phyloP scores from a whole-genome alignment of 2,888 invertebrate species.

The Physocephala rufipes region DNA sequence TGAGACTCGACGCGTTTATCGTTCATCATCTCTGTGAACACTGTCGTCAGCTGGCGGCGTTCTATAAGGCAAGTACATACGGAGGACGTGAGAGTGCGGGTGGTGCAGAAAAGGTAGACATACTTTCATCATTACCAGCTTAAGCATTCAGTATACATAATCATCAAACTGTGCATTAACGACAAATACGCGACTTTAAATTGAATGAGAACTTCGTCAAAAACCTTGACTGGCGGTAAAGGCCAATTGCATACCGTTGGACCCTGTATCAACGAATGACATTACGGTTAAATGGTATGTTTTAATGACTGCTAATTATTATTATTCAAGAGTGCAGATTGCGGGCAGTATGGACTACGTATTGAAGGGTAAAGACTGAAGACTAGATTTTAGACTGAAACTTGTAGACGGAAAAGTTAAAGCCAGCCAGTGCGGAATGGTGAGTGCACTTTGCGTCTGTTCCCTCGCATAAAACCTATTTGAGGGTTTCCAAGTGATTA shows the following conservation, averaged over 20 bases:
- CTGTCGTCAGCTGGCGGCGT: neutral
- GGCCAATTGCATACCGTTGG: conserved; percentile 32
- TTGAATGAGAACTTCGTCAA: conserved; percentile 9
- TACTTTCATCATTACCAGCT: too few relatives aligned
- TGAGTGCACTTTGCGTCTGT: too few relatives aligned
- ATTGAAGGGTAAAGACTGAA: neutral
- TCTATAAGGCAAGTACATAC: neutral
- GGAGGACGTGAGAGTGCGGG: neutral
- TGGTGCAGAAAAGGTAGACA: neutral
- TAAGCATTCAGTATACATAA: neutral
- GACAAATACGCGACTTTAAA: conserved; percentile 5
- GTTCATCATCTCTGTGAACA: conserved; percentile 18
- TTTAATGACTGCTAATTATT: conserved; percentile 43
- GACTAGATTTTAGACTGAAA: neutral
- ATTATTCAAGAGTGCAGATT: conserved; percentile 25
- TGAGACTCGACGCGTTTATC: neutral
- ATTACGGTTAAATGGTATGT: conserved; percentile 40
- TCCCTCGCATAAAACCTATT: too few relatives aligned
- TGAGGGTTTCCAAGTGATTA: too few relatives aligned
- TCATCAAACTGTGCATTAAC: conserved; percentile 10
- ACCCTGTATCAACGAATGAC: conserved; percentile 27
- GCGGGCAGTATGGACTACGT: neutral
- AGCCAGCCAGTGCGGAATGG: too few relatives aligned
- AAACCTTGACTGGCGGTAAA: conserved; percentile 24
- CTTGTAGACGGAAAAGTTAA: too few relatives aligned